Conservation (phyloP, 1,140 invertebrate species). For the Drosophila dunni region DNA sequence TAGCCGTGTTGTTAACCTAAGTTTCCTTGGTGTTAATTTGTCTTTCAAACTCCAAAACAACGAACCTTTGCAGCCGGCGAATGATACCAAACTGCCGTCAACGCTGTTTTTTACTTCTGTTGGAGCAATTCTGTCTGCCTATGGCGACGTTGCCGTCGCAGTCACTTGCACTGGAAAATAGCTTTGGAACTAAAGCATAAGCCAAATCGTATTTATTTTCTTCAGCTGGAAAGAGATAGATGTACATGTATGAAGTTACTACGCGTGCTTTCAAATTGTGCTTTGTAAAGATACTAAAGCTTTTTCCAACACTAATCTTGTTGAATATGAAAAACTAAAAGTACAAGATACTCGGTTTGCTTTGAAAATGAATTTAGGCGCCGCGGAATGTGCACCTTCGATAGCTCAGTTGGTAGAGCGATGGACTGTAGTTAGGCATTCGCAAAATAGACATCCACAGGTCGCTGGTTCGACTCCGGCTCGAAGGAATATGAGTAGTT, state of each 20-base stretch:
- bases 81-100: slow-evolving; percentile 47
- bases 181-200: slow-evolving; percentile 24
- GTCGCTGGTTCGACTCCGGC: slow-evolving; percentile 89
- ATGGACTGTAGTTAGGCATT: slow-evolving; percentile 90
- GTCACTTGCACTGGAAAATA: slow-evolving; percentile 12
- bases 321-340: not conserved
- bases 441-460: slow-evolving; percentile 86
- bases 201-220: not conserved
- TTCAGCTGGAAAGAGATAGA: slow-evolving; percentile 13
- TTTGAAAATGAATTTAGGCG: slow-evolving; percentile 88
- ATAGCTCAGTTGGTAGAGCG: slow-evolving; percentile 95
- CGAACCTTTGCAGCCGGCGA: slow-evolving; percentile 57
- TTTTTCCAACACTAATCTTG: not conserved
- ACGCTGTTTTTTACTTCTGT: slow-evolving; percentile 27
- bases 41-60: not conserved
- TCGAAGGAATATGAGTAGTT: slow-evolving; percentile 85
- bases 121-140: slow-evolving; percentile 41
- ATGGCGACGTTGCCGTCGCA: slow-evolving; percentile 34
- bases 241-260: slow-evolving; percentile 5
- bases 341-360: not conserved
- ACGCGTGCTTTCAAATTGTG: slow-evolving; percentile 11
- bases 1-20: slow-evolving; percentile 35
- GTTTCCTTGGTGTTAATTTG: not conserved
- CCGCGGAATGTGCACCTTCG: slow-evolving; percentile 86
- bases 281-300: not conserved